Base-by-base conservation (phyloP, 2,888 invertebrate species). In the Torymus auratus region DNA sequence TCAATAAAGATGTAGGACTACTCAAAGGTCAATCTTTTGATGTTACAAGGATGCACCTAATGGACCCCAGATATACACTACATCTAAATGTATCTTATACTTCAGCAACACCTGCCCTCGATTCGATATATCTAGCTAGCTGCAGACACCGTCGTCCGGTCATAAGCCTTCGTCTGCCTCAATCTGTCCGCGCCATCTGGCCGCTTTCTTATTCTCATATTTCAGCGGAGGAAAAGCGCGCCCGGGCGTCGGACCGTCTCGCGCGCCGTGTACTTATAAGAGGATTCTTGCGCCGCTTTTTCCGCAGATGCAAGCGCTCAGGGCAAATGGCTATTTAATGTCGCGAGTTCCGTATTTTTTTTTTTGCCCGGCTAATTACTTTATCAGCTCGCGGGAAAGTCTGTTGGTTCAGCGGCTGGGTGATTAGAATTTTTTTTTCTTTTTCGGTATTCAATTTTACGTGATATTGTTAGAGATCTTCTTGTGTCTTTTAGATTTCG, bases 321-420 rank as follows among this genome's bases (percentile, higher is more conserved):
- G 62, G 52, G 61, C 60, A 80, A 81, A 81, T 81, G 77, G 78
- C 77, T 78, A 78, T 81, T 81, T 78, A 81, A 81, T 78, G 78
- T 74, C 70, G 20, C 13, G 62, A 65, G 64, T 60, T 70, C 58
- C 14, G 62, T 41, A 80, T 72, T 76, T 76, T 80, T 80, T 80
- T 56, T 76, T 80, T 80, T 80, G 50, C 65, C 56, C 56, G 62
- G 58, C 80, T 80, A 80, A 80, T 80, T 80, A 17, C 80, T 76
- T 76, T 76, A 80, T 76, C 80, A 72, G 76, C 14, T 60, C 28
- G 11, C n/a, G 58, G 14, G 61, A 23, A 78, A 73, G 68, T 73
- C 73, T 73, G 69, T 56, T 73, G 56, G 41, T 20, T 52, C 20
- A 12, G 20, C 12, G 52, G 28, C 41, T 41, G 41, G 41, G 7